Evolutionary conservation across 2,888 invertebrate species (phyloP).

Genomic region (Leucoma salicis): DNA sequence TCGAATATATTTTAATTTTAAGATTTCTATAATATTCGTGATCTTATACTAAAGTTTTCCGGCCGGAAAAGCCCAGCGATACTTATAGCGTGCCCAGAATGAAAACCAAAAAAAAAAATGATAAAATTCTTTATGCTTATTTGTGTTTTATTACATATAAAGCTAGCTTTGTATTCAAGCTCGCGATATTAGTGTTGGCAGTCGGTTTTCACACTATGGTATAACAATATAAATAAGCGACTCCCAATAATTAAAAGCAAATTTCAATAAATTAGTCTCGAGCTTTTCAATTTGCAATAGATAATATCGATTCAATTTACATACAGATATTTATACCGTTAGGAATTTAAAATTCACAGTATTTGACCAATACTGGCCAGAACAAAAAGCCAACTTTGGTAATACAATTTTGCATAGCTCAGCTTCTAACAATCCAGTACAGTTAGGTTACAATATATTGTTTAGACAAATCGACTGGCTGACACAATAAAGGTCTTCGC

Average conservation of each 20-base stretch:
- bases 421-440: conserved; percentile 33
- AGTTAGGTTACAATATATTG: conserved; percentile 33
- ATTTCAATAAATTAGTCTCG: not conserved
- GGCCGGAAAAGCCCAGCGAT: too few relatives aligned
- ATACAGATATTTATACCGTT: conserved; percentile 18
- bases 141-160: too few relatives aligned
- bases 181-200: too few relatives aligned
- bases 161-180: too few relatives aligned
- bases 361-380: conserved; percentile 10
- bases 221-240: too few relatives aligned
- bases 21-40: too few relatives aligned
- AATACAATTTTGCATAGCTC: conserved; percentile 35
- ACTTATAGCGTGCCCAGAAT: too few relatives aligned
- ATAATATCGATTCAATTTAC: conserved; percentile 15
- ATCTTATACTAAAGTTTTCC: too few relatives aligned
- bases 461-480: conserved; percentile 19
- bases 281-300: conserved; percentile 12
- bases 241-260: not conserved
- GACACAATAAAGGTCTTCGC: conserved; percentile 15
- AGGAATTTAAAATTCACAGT: conserved; percentile 8
- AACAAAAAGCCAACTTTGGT: conserved; percentile 17
- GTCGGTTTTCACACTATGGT: too few relatives aligned
- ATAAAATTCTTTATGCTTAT: too few relatives aligned
- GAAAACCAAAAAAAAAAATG: too few relatives aligned
- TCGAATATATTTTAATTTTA: too few relatives aligned